Evolutionary conservation across 2,797 vertebrate species (phyloP).

Genomic region (Adelosebastes latens): DNA sequence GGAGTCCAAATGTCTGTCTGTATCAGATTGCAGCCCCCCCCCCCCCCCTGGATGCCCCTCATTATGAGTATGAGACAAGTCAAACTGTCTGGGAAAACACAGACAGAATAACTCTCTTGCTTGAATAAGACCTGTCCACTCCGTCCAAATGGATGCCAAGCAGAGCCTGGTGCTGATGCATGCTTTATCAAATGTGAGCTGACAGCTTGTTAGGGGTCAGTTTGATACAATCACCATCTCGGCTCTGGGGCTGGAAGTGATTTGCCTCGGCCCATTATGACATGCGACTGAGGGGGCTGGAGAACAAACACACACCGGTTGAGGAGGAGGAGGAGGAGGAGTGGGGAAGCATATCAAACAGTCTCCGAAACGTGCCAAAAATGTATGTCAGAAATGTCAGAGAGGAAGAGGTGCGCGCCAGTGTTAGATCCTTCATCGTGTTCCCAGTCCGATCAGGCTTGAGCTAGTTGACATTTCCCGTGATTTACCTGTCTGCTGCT

Average conservation of each 20-base stretch:
- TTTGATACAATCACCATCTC: constrained; percentile 77
- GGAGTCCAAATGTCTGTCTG: background rate
- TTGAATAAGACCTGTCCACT: constrained; percentile 59
- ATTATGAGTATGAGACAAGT: constrained; percentile 5
- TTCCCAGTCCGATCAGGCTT: constrained; percentile 34
- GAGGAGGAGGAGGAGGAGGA: background rate
- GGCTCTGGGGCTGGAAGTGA: constrained; percentile 67
- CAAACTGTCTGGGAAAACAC: constrained; percentile 9
- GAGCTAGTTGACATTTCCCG: constrained; percentile 32
- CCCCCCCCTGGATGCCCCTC: background rate
- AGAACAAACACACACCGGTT: constrained; percentile 44
- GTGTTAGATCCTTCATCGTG: background rate
- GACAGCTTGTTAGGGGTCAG: constrained; percentile 83
- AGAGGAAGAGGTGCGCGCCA: background rate
- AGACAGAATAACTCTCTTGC: background rate
- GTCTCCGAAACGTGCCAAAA: constrained; percentile 27
- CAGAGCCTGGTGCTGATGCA: constrained; percentile 60
- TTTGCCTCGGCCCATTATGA: constrained; percentile 69
- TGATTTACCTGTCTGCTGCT: constrained; percentile 51
- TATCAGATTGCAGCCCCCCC: constrained; percentile 8
- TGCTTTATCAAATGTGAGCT: constrained; percentile 77
- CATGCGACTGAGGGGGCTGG: constrained; percentile 32
- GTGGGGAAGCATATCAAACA: constrained; percentile 54
- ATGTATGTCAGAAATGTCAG: constrained; percentile 38
- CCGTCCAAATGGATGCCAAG: constrained; percentile 60